Evolutionary conservation across 2,113 vertebrate genomes (phyloP), one percentile per base, ranked within the genome.

Genomic region (Periophthalmodon schlosseri): DNA sequence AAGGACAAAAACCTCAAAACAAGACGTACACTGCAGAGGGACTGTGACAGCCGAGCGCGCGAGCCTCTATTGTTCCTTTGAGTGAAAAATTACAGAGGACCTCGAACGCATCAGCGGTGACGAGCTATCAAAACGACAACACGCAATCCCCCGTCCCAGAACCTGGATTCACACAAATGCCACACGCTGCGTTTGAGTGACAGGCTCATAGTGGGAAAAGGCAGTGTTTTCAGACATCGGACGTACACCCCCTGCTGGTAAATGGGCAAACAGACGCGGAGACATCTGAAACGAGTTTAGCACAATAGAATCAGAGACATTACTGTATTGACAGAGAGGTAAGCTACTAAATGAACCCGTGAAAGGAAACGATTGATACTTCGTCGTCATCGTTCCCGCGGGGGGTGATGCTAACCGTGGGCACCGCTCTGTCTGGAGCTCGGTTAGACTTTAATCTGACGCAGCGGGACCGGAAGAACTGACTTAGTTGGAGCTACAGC

Each of bases 81-180:
- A 91, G 88, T 75, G 90, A 86, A 92, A 92, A 87, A 92, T 92
- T 91, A 92, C 85, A 89, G 91, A 78, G 88, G 84, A 84, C 73
- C 60, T 24, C 20, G 72, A 85, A 84, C 84, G 78, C 87, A 84
- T 87, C 88, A 75, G 20, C 52, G 0, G 79, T 91, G 89, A 92
- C 87, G 72, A 89, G 83, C 84, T 78, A 82, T 90, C 87, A 89
- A 85, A 82, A 84, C 86, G 84, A 82, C 86, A 82, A 77, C 66
- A 54, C 18, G 20, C 16, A 52, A 52, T 5, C 15, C 15, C 50
- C 49, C 49, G 11, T 70, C 60, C 64, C 58, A 66, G 36, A 33
- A 84, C 79, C 81, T 73, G 58, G 70, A 77, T 81, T 36, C 52
- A 76, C 69, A 68, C 70, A 56, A 11, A 70, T 23, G 68, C 23